A percentile compares a stretch with the other conserved stretches of the same genome.
These are phyloP conservation scores for Parnassius smintheus DNA, from an alignment of 2,888 invertebrate genomes.

Conservation along the genomic window DNA sequence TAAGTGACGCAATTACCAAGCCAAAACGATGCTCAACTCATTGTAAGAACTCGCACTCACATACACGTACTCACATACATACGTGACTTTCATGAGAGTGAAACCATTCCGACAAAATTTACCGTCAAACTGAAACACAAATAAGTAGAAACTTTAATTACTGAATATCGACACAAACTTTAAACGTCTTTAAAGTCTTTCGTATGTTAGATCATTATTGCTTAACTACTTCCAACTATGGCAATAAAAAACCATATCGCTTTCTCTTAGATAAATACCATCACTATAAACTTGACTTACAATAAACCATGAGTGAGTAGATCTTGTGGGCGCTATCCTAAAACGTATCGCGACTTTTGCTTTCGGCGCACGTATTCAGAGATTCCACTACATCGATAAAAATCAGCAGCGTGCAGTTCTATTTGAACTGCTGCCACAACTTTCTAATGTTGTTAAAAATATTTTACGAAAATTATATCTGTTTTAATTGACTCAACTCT, in stretches of 20 bases:
- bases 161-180: too few species aligned
- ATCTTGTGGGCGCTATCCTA: conserved; percentile 44
- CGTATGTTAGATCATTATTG: too few species aligned
- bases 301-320: conserved; percentile 51
- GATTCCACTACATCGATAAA: conserved; percentile 16
- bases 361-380: conserved; percentile 29
- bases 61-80: too few species aligned
- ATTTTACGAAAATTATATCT: neutral
- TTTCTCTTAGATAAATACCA: conserved; percentile 14
- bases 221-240: too few species aligned
- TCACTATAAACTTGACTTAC: conserved; percentile 37
- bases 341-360: conserved; percentile 43
- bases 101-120: too few species aligned
- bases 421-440: neutral
- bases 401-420: conserved; percentile 4
- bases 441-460: conserved; percentile 15
- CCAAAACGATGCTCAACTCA: too few species aligned
- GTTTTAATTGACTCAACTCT: too few species aligned
- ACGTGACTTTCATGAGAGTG: too few species aligned
- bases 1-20: too few species aligned
- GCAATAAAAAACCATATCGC: conserved; percentile 1
- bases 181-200: too few species aligned
- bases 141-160: too few species aligned
- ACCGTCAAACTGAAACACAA: too few species aligned
- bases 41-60: neutral